phyloP scores from a whole-genome alignment of 2,113 vertebrate species.

The Leptosomus discolor region DNA sequence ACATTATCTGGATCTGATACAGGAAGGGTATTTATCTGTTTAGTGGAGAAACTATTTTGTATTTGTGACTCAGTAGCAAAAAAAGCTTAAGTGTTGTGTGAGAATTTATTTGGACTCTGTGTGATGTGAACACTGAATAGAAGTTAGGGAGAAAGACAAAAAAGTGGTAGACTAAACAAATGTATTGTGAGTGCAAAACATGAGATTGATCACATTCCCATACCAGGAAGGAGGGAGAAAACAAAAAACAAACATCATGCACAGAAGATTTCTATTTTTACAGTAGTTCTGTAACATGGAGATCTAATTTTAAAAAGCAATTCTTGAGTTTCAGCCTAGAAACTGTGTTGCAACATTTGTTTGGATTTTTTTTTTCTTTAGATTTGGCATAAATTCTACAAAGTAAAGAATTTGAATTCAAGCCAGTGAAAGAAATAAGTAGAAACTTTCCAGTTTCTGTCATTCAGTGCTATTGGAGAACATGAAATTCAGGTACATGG shows the following conservation, averaged over 20 bases:
- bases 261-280: not conserved
- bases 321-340: not conserved
- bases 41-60: not conserved
- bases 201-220: not conserved
- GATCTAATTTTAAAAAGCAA: not conserved
- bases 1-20: not conserved
- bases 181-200: not conserved
- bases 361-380: not conserved
- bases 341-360: not conserved
- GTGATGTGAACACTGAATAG: not conserved
- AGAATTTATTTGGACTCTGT: not conserved
- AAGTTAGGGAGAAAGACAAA: not conserved
- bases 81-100: not conserved
- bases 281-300: not conserved
- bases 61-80: not conserved
- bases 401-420: not conserved
- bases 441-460: not conserved
- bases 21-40: not conserved
- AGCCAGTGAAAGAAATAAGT: not conserved
- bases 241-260: not conserved
- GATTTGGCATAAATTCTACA: not conserved
- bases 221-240: not conserved
- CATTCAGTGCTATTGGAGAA: not conserved
- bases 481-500: not conserved
- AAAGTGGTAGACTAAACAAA: not conserved